Evolutionary conservation across 2,113 vertebrate genomes (phyloP).

Genomic region (Chaetodon trifascialis): DNA sequence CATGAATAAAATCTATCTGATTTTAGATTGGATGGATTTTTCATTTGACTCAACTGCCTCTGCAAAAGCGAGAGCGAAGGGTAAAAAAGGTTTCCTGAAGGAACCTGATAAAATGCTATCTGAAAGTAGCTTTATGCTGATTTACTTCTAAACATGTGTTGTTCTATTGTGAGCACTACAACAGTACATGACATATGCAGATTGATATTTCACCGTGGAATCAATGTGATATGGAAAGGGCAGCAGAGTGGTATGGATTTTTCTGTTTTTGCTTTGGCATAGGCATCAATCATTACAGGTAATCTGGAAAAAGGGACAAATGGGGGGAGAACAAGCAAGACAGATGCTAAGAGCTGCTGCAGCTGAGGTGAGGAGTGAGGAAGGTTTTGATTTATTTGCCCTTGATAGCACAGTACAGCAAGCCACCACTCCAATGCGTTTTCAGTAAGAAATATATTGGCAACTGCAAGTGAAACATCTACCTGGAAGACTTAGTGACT

Average conservation of each 20-base stretch:
- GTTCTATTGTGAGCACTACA: slow-evolving; percentile 36
- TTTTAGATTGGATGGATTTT: slow-evolving; percentile 17
- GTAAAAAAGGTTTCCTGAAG: background rate
- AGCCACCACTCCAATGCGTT: background rate
- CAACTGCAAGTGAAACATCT: slow-evolving; percentile 8
- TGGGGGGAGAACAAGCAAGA: slow-evolving; percentile 11
- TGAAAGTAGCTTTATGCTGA: slow-evolving; percentile 45
- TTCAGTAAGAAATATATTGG: slow-evolving; percentile 4
- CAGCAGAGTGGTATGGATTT: slow-evolving; percentile 71
- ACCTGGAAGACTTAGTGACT: background rate
- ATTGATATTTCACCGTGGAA: slow-evolving; percentile 72
- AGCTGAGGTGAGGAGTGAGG: slow-evolving; percentile 24
- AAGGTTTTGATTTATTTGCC: slow-evolving; percentile 52
- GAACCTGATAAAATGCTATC: slow-evolving; percentile 34
- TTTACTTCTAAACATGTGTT: slow-evolving; percentile 53
- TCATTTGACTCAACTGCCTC: slow-evolving; percentile 21
- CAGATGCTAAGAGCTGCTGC: slow-evolving; percentile 46
- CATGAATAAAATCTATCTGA: slow-evolving; percentile 36
- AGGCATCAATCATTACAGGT: slow-evolving; percentile 75
- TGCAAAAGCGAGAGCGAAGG: background rate
- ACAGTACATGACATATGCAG: slow-evolving; percentile 62
- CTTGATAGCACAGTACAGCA: slow-evolving; percentile 23
- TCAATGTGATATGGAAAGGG: slow-evolving; percentile 73
- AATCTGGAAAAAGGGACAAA: slow-evolving; percentile 62
- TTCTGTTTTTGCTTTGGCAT: slow-evolving; percentile 65